Percentiles rank a stretch among this genome's conserved stretches.
Conservation (phyloP, 1,140 invertebrate genomes). For the Trichomalopsis sarcophagae region DNA sequence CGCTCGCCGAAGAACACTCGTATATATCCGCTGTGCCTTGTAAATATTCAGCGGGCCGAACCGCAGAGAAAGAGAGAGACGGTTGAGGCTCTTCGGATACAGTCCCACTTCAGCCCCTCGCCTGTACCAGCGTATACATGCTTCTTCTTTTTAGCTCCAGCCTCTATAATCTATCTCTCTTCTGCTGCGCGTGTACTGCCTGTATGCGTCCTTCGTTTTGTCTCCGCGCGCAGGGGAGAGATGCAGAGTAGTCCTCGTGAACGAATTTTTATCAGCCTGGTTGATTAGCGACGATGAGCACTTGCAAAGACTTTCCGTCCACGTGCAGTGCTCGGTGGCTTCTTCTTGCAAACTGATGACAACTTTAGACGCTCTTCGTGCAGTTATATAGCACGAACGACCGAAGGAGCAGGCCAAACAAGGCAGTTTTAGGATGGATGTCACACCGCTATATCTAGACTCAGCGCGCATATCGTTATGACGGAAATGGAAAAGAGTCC, state of each 20-base stretch:
- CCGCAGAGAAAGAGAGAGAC: conserved; percentile 52
- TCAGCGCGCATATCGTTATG: too few relatives aligned
- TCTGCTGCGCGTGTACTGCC: conserved; percentile 23
- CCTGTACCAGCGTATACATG: conserved; percentile 10
- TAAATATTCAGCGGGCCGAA: conserved; percentile 60
- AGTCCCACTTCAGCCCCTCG: conserved; percentile 1
- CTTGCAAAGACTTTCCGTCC: neutral
- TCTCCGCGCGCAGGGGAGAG: conserved; percentile 48
- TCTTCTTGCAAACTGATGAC: neutral
- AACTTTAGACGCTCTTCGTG: too few relatives aligned
- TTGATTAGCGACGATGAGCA: conserved; percentile 45
- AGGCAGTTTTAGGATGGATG: too few relatives aligned
- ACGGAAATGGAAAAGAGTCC: too few relatives aligned
- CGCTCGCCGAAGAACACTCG: conserved; percentile 55
- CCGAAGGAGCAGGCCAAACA: too few relatives aligned
- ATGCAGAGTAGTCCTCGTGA: conserved; percentile 44
- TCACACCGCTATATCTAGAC: too few relatives aligned
- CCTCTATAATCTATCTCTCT: neutral
- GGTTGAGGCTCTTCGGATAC: neutral
- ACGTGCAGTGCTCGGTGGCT: neutral
- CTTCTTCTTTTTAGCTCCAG: conserved; percentile 11
- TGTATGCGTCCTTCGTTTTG: conserved; percentile 51
- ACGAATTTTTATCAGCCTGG: conserved; percentile 41
- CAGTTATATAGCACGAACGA: too few relatives aligned
- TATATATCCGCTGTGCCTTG: conserved; percentile 53